A percentile compares a stretch with the other conserved stretches of the same genome.
These are phyloP conservation scores for Onchidella celtica DNA, from an alignment of 2,888 invertebrate species.

Conservation along the genomic window DNA sequence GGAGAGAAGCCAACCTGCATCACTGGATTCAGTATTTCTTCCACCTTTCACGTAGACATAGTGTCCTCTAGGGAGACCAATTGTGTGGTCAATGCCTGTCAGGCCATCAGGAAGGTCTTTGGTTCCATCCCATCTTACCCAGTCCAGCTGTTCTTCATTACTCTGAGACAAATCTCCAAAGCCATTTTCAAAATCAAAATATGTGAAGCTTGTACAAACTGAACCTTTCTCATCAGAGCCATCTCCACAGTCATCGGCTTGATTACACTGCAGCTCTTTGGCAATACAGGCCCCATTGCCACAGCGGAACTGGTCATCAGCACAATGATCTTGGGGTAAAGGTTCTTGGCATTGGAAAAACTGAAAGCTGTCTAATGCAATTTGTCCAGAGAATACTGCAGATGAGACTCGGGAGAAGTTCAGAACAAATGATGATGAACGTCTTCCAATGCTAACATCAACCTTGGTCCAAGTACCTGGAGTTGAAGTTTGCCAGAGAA, in stretches of 20 bases:
- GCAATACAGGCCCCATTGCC: constrained; percentile 69
- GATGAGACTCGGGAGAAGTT: constrained; percentile 57
- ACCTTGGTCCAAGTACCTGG: constrained; percentile 65
- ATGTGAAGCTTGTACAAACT: constrained; percentile 56
- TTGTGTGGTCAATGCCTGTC: constrained; percentile 70
- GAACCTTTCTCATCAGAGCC: constrained; percentile 66
- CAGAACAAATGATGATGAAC: constrained; percentile 61
- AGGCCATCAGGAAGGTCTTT: constrained; percentile 2
- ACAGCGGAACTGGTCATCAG: constrained; percentile 56
- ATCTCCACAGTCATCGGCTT: constrained; percentile 75
- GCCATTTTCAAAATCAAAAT: constrained; percentile 65
- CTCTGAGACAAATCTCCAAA: constrained; percentile 24
- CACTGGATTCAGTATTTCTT: constrained; percentile 7
- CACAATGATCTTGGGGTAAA: constrained; percentile 47
- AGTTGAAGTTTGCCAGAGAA: constrained; percentile 40
- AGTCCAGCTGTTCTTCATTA: constrained; percentile 33
- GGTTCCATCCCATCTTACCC: constrained; percentile 32
- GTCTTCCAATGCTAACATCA: constrained; percentile 69
- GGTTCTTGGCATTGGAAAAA: constrained; percentile 65
- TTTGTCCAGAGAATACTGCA: constrained; percentile 64
- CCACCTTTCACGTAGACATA: constrained; percentile 61
- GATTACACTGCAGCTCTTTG: constrained; percentile 63
- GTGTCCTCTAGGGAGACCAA: constrained; percentile 66
- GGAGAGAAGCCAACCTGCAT: constrained; percentile 31
- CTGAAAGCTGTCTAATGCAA: constrained; percentile 75